Base-by-base conservation (phyloP, 2,113 vertebrate genomes). In the Gobiocypris rarus region DNA sequence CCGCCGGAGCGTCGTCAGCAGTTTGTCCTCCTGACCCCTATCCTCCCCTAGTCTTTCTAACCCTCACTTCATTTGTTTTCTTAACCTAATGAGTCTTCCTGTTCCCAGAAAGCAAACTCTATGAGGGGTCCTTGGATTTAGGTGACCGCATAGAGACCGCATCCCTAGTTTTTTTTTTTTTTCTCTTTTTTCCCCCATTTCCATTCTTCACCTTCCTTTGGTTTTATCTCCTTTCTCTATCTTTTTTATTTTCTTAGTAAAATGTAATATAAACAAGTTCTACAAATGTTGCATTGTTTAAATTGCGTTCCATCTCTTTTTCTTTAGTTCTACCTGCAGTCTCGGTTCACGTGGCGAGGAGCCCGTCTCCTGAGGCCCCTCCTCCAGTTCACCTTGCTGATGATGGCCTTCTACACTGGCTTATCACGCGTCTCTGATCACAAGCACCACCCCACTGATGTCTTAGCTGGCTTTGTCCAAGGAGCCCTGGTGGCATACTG, bases 401-500 rank as follows among this genome's bases (percentile, higher is more conserved):
- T 94, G 86, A 86, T 95, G 83, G 94, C 95, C 0, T 75, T 96
- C 77, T 95, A 95, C 92, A 94, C 93, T 0, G 94, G 95, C 19
- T 91, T 94, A 87, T 93, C 93, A 76, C 90, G 91, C 19, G 89
- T 96, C 74, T 95, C 94, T 0, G 95, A 95, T 89, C 91, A 93
- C 86, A 87, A 91, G 80, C 95, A 96, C 86, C 95, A 95, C 85
- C 93, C 93, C 0, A 91, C 92, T 0, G 94, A 96, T 0, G 93
- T 94, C 11, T 63, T 93, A 8, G 88, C 92, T 2, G 93, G 95
- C 61, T 94, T 94, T 88, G 85, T 92, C 34, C 95, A 96, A 87
- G 95, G 96, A 69, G 94, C 92, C 1, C 79, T 95, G 50, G 94
- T 94, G 38, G 95, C 95, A 26, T 95, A 93, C 93, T 96, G 94